A percentile compares a stretch with the other conserved stretches of the same genome.
Evolutionary conservation across 2,113 vertebrate genomes (phyloP).

Genomic region (Sardina pilchardus): DNA sequence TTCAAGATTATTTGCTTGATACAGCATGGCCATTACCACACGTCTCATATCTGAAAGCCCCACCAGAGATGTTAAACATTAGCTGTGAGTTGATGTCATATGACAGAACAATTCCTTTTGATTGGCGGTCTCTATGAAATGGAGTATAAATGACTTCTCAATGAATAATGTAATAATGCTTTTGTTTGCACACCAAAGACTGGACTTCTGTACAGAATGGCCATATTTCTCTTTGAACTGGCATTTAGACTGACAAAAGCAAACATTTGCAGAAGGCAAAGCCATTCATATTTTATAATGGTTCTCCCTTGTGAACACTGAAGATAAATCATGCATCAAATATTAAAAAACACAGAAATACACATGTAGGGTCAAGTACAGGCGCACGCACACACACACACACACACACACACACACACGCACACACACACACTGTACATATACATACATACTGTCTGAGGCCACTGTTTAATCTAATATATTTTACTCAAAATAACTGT

Average conservation of each 20-base stretch:
- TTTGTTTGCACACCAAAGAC: conserved; percentile 58
- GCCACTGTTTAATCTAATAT: neutral
- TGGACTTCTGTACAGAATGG: conserved; percentile 43
- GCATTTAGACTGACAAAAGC: conserved; percentile 61
- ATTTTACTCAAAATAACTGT: neutral
- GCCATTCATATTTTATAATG: conserved; percentile 65
- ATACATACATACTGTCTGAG: neutral
- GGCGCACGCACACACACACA: conserved; percentile 25
- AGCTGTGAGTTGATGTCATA: conserved; percentile 51
- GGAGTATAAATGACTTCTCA: conserved; percentile 49
- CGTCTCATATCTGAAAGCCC: conserved; percentile 45
- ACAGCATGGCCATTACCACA: conserved; percentile 45
- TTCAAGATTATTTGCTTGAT: conserved; percentile 54
- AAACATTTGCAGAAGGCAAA: conserved; percentile 59
- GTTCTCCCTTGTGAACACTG: conserved; percentile 54
- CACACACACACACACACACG: conserved; percentile 16
- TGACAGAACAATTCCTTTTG: conserved; percentile 53
- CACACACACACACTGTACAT: neutral
- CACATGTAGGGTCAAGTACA: neutral
- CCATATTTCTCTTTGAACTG: conserved; percentile 59
- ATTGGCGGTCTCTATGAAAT: conserved; percentile 57
- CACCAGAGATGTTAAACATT: conserved; percentile 61
- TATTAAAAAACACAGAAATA: conserved; percentile 49
- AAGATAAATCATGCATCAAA: conserved; percentile 63
- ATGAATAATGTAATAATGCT: conserved; percentile 61